Conservation (phyloP, 1,140 invertebrate genomes). For the Platyscapa corneri region DNA sequence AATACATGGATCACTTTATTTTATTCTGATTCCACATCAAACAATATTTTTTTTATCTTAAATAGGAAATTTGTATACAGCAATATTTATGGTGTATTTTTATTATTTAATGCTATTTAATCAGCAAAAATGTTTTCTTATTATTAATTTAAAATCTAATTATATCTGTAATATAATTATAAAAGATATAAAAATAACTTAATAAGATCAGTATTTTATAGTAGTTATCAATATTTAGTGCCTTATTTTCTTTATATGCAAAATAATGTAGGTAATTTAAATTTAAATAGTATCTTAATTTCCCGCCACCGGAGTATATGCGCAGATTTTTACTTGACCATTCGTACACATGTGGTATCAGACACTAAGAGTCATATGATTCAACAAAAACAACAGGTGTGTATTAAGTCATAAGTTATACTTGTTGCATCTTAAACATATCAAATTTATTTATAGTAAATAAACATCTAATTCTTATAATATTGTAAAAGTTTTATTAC, state of each 20-base stretch:
- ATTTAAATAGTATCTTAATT: conserved; percentile 3
- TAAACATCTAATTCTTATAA: neutral
- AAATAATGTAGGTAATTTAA: neutral
- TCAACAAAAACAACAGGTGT: conserved; percentile 7
- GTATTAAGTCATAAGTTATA: neutral
- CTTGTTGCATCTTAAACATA: neutral
- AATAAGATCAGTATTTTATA: no score
- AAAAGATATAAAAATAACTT: no score
- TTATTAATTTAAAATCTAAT: no score
- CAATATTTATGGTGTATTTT: no score
- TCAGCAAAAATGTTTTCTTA: no score
- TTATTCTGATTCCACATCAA: no score
- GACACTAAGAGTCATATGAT: neutral
- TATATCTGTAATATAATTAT: no score
- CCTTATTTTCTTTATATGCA: neutral
- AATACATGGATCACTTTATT: no score
- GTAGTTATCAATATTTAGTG: no score
- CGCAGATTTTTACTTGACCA: neutral
- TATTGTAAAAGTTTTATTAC: neutral
- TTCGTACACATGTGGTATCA: neutral
- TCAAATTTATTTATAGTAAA: neutral
- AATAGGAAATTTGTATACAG: no score
- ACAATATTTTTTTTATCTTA: no score
- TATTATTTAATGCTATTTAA: no score
- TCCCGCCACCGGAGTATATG: neutral